Conservation (phyloP, 2,113 vertebrate species). For the Ardeotis arabs region DNA sequence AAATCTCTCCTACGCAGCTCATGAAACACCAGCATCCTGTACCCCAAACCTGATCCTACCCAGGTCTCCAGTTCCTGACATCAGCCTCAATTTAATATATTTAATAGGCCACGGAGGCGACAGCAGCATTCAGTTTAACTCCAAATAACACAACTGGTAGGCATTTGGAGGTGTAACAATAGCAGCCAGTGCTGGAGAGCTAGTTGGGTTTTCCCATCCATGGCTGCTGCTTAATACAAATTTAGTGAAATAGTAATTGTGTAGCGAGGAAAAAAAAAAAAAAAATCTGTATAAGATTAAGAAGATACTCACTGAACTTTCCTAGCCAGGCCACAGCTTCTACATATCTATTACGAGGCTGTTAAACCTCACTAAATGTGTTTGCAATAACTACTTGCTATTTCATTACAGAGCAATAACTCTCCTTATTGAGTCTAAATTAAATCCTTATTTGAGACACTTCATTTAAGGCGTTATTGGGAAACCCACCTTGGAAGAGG, state of each 20-base stretch:
- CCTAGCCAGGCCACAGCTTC: conserved; percentile 21
- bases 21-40: background rate
- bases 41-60: background rate
- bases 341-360: background rate
- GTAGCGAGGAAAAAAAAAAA: background rate
- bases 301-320: conserved; percentile 26
- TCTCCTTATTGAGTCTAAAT: conserved; percentile 51
- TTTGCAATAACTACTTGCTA: conserved; percentile 47
- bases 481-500: conserved; percentile 4
- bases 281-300: conserved; percentile 21
- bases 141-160: background rate
- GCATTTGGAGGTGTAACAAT: background rate
- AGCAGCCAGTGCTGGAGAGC: background rate
- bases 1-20: background rate
- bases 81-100: background rate
- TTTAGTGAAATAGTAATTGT: conserved; percentile 35
- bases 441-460: conserved; percentile 56
- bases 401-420: conserved; percentile 61
- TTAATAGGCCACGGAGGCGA: background rate
- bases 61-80: background rate
- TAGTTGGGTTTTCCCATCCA: background rate
- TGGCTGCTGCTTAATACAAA: background rate
- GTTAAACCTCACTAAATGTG: conserved; percentile 49
- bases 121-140: background rate
- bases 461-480: conserved; percentile 33